These are phyloP conservation scores for Gymnocypris eckloni DNA, from an alignment of 2,797 vertebrate genomes.

Conservation along the genomic window DNA sequence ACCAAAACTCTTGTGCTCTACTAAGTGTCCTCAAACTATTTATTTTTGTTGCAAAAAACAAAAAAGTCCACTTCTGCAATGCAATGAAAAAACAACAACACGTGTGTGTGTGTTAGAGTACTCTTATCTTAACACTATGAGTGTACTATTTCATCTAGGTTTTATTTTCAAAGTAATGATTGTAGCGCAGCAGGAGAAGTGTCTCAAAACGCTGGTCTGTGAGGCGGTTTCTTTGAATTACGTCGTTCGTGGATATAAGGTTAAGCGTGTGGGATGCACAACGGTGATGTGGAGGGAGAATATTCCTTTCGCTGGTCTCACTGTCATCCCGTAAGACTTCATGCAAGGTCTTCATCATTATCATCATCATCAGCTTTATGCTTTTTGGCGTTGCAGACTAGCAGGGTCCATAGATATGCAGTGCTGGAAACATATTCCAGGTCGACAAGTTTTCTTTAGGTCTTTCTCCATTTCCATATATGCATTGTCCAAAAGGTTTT, in stretches of 20 bases:
- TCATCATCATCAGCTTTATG: background rate
- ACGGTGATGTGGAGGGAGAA: no score
- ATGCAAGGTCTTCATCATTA: no score
- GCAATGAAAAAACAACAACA: background rate
- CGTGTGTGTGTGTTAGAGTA: background rate
- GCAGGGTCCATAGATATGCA: conserved; percentile 24
- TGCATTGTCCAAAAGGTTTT: conserved; percentile 32
- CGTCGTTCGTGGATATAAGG: no score
- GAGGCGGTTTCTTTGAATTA: background rate
- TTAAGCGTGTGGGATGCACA: no score
- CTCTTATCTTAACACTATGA: no score
- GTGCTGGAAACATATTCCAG: conserved; percentile 45
- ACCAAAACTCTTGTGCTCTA: background rate
- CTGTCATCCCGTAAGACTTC: no score
- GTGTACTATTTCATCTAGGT: background rate
- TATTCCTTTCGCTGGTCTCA: no score
- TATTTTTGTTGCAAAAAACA: background rate
- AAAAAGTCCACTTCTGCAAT: background rate
- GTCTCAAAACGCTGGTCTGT: conserved; percentile 1
- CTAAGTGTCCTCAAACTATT: background rate
- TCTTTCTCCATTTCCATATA: conserved; percentile 35
- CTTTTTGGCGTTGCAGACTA: conserved; percentile 9
- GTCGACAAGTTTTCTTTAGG: conserved; percentile 6
- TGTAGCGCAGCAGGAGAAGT: conserved; percentile 2
- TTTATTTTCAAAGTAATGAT: background rate